phyloP scores from a whole-genome alignment of 2,888 invertebrate species.

The Spilarctia lutea region DNA sequence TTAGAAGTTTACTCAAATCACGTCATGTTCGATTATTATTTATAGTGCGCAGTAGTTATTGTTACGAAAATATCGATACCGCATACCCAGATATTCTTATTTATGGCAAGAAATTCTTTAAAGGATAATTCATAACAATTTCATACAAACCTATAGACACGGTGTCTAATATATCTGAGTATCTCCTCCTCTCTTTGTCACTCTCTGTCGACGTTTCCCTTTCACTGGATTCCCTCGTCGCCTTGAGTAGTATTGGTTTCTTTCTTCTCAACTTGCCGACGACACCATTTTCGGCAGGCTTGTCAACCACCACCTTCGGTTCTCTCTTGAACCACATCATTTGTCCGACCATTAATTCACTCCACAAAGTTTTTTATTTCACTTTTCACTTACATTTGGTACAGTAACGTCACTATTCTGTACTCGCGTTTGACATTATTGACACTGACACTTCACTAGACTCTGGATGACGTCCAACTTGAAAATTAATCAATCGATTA shows the following conservation, averaged over 20 bases:
- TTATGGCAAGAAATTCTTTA: conserved; percentile 58
- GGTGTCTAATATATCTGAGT: conserved; percentile 81
- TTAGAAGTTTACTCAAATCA: conserved; percentile 29
- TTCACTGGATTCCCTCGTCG: conserved; percentile 81
- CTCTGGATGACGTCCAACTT: conserved; percentile 47
- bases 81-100: conserved; percentile 36
- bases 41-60: conserved; percentile 25
- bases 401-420: conserved; percentile 16
- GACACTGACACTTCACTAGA: conserved; percentile 24
- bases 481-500: conserved; percentile 46
- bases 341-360: conserved; percentile 54
- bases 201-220: conserved; percentile 82
- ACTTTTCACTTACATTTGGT: conserved; percentile 32
- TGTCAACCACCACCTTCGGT: conserved; percentile 74
- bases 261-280: conserved; percentile 77
- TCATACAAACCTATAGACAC: conserved; percentile 75
- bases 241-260: conserved; percentile 73
- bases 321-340: conserved; percentile 85
- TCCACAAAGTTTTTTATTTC: conserved; percentile 23
- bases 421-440: conserved; percentile 31
- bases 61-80: conserved; percentile 31
- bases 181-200: conserved; percentile 79
- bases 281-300: conserved; percentile 72
- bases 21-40: conserved; percentile 38
- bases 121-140: conserved; percentile 1